These are phyloP conservation scores for Hippocampus abdominalis DNA, from an alignment of 2,113 vertebrate species.

Conservation along the genomic window DNA sequence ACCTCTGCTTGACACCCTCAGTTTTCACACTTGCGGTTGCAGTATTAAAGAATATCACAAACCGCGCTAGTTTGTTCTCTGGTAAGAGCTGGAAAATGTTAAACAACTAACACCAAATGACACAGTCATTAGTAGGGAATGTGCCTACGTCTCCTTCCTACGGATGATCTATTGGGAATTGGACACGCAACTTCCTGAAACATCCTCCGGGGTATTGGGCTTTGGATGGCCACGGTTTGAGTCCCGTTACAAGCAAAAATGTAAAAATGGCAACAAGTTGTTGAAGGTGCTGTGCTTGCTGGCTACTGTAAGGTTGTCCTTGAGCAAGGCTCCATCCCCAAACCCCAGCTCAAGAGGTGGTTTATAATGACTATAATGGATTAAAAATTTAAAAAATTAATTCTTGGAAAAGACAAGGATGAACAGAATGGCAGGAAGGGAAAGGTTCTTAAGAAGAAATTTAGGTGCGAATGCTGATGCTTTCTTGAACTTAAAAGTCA, in stretches of 20 bases:
- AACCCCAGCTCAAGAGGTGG: too few relatives aligned
- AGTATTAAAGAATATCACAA: slow-evolving; percentile 37
- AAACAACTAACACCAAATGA: slow-evolving; percentile 11
- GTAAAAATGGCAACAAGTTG: neutral
- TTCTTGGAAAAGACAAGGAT: neutral
- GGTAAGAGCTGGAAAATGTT: slow-evolving; percentile 20
- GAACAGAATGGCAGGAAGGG: neutral
- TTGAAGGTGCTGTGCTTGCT: neutral
- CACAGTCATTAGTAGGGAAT: neutral
- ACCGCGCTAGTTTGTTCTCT: slow-evolving; percentile 28
- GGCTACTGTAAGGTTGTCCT: neutral
- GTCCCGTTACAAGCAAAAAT: neutral
- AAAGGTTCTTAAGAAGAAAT: neutral
- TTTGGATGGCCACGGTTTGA: neutral
- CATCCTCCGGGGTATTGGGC: neutral
- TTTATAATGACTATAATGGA: too few relatives aligned
- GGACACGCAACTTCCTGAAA: neutral
- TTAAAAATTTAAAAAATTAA: too few relatives aligned
- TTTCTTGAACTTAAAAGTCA: neutral
- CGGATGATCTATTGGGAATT: neutral
- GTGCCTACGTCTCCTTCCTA: neutral
- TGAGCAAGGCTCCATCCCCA: neutral
- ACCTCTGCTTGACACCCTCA: slow-evolving; percentile 55
- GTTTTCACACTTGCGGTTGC: slow-evolving; percentile 56
- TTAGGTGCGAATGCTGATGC: neutral